Conservation (phyloP, 1,140 invertebrate genomes). For the Scaptomyza montana region DNA sequence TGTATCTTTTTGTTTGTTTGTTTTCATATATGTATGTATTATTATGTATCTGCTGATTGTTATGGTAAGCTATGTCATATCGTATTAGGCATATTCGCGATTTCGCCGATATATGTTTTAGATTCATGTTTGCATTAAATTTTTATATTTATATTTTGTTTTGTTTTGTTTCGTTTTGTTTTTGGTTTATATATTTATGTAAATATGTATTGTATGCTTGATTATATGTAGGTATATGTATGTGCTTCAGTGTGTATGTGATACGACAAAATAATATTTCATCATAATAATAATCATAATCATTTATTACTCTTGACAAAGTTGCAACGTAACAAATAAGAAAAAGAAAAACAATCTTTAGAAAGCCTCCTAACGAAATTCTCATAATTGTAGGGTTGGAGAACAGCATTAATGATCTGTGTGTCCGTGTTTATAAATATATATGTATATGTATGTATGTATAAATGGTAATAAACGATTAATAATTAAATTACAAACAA, state of each 20-base stretch:
- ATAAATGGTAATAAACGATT: slow-evolving; percentile 33
- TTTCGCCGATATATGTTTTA: slow-evolving; percentile 51
- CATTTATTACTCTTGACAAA: too few relatives aligned
- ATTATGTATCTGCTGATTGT: slow-evolving; percentile 5
- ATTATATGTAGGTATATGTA: slow-evolving; percentile 61
- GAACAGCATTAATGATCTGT: slow-evolving; percentile 12
- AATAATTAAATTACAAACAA: slow-evolving; percentile 46
- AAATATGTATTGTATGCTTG: slow-evolving; percentile 60
- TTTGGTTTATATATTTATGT: slow-evolving; percentile 50
- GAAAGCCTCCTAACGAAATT: slow-evolving; percentile 67
- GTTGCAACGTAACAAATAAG: slow-evolving; percentile 58
- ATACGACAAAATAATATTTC: slow-evolving; percentile 36
- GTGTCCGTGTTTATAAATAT: slow-evolving; percentile 34
- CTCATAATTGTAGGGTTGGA: slow-evolving; percentile 8
- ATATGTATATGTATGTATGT: slow-evolving; percentile 26
- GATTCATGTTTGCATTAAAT: slow-evolving; percentile 54
- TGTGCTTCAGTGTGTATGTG: slow-evolving; percentile 29
- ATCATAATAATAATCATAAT: too few relatives aligned
- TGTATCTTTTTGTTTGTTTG: slow-evolving; percentile 42
- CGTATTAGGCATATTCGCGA: slow-evolving; percentile 46
- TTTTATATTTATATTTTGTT: slow-evolving; percentile 27
- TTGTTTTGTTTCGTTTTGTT: slow-evolving; percentile 14
- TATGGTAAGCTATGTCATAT: slow-evolving; percentile 40
- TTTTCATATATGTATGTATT: slow-evolving; percentile 14
- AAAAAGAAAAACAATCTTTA: not conserved